Conservation (phyloP, 1,140 invertebrate genomes). For the Drosophila setifemur region DNA sequence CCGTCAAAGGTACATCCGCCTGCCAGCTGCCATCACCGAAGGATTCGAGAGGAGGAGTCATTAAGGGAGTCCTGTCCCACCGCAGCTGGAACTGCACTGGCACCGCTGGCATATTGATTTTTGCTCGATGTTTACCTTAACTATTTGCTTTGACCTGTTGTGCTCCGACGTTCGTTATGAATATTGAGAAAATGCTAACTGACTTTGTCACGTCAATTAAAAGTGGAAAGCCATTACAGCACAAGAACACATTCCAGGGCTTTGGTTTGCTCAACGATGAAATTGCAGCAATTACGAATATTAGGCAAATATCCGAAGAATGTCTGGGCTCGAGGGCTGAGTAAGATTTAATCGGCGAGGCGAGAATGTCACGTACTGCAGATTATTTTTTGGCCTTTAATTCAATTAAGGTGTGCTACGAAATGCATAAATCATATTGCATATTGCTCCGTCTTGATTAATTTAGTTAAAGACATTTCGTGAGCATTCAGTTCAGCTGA, state of each 20-base stretch:
- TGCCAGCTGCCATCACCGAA: slow-evolving; percentile 4
- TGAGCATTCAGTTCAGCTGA: too few species aligned
- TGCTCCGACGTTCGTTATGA: slow-evolving; percentile 33
- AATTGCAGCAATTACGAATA: too few species aligned
- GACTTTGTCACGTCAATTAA: slow-evolving; percentile 42
- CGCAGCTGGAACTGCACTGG: slow-evolving; percentile 13
- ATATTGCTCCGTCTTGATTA: too few species aligned
- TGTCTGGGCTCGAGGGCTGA: too few species aligned
- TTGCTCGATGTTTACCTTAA: slow-evolving; percentile 13
- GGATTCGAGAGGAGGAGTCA: not conserved
- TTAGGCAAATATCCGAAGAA: too few species aligned
- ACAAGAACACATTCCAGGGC: slow-evolving; percentile 29
- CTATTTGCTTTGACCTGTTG: slow-evolving; percentile 44
- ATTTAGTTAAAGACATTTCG: too few species aligned
- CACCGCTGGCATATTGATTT: slow-evolving; percentile 58
- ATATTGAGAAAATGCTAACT: slow-evolving; percentile 1
- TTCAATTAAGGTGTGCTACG: too few species aligned
- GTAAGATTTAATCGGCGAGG: too few species aligned
- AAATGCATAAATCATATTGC: too few species aligned
- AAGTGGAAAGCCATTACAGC: slow-evolving; percentile 46
- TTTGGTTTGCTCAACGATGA: too few species aligned
- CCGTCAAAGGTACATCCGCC: not conserved
- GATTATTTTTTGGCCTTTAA: too few species aligned
- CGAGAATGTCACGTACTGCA: too few species aligned
- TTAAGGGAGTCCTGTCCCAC: not conserved